Base-by-base conservation (phyloP, 2,888 invertebrate genomes). In the Cistogaster globosa region DNA sequence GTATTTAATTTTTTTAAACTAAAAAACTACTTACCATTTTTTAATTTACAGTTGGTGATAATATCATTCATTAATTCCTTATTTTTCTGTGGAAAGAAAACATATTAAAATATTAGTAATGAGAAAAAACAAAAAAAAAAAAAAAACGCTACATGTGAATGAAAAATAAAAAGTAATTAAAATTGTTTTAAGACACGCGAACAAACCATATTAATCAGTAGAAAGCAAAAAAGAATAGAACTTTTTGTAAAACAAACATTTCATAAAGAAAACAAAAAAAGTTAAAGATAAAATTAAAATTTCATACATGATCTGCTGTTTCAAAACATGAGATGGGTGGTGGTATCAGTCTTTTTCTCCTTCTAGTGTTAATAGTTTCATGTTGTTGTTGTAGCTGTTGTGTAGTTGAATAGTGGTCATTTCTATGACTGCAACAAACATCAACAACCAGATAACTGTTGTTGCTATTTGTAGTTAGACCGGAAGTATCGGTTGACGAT, bases 21-120 rank as follows among this genome's bases (percentile, higher is more conserved):
- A 0, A 5, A 58, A 74, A 7, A 11, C 8, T 75, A 93, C 95
- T 94, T 91, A 95, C 95, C 95, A 93, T 95, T 95, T 93, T 95
- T 95, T 86, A 95, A 92, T 92, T 95, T 95, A 91, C 94, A 94
- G 90, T 94, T 95, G 85, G 94, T 94, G 69, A 95, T 94, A 88
- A 96, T 94, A 89, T 96, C 95, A 92, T 95, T 96, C 95, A 96
- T 96, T 89, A 95, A 93, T 91, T 96, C 96, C 92, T 95, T 95
- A 92, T 96, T 96, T 93, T 95, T 95, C 96, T 96, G 95, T n/a
- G 36, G 16, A 78, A 76, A 81, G 12, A 65, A 62, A 76, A 71
- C 55, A 87, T 32, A 55, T 16, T 65, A 71, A 16, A 32, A 22
- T n/a, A 77, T 84, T 72, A 77, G 65, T 18, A 51, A 48, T 42